Percentiles rank a stretch among this genome's conserved stretches.
Conservation (phyloP, 2,888 invertebrate genomes). For the Heliothis peltigera region DNA sequence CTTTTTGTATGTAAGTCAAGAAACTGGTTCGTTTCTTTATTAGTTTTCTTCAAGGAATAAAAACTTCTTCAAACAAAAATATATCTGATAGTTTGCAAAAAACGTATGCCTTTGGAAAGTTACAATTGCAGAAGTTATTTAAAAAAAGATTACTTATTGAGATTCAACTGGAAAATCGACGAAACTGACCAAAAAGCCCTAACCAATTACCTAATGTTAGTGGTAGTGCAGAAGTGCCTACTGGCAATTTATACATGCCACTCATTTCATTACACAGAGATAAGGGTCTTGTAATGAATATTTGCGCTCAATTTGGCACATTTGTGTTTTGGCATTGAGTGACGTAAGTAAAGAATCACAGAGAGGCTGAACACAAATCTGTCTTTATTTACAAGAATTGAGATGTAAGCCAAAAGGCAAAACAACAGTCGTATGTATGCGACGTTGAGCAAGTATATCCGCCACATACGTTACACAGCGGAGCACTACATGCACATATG, state of each 20-base stretch:
- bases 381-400: conserved; percentile 43
- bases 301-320: conserved; percentile 74
- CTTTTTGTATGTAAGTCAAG: conserved; percentile 50
- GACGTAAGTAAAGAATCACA: conserved; percentile 36
- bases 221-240: conserved; percentile 69
- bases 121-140: neutral
- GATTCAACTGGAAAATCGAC: neutral
- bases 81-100: neutral
- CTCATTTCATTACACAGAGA: conserved; percentile 85
- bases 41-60: conserved; percentile 1
- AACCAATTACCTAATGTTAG: conserved; percentile 76
- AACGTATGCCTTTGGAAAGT: neutral
- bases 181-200: conserved; percentile 58
- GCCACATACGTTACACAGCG: neutral
- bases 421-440: conserved; percentile 10
- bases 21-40: conserved; percentile 24
- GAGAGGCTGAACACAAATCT: conserved; percentile 40
- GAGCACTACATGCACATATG: conserved; percentile 11
- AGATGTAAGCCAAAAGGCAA: conserved; percentile 3
- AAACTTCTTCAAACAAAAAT: neutral
- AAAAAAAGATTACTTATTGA: neutral
- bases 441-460: neutral
- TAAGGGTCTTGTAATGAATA: conserved; percentile 82
- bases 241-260: conserved; percentile 80
- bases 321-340: conserved; percentile 62